Percentiles rank a stretch among this genome's conserved stretches.
phyloP scores from a whole-genome alignment of 2,797 vertebrate genomes.

The Pangasius sanitwongsei region DNA sequence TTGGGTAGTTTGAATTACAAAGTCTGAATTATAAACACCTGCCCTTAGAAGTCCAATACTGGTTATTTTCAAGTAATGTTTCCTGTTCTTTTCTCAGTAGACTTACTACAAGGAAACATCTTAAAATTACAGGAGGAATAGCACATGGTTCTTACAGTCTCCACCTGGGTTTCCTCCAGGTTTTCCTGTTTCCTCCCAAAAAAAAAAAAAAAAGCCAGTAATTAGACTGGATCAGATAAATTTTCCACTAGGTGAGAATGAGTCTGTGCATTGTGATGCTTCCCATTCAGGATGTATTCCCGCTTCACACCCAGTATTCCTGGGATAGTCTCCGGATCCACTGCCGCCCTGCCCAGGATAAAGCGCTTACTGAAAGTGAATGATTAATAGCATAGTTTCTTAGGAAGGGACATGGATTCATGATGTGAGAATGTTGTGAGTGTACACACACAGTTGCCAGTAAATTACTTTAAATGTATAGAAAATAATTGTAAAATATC shows the following conservation, averaged over 20 bases:
- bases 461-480: not conserved
- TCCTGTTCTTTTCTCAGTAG: not conserved
- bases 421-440: not conserved
- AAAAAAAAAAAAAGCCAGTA: not conserved
- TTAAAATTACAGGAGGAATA: not conserved
- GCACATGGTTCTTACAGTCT: not conserved
- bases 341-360: not conserved
- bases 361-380: not conserved
- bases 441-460: not conserved
- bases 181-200: not conserved
- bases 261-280: not conserved
- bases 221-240: not conserved
- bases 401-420: not conserved
- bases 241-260: not conserved
- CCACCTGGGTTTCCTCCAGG: not conserved
- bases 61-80: not conserved
- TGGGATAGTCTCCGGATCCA: not conserved
- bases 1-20: not conserved
- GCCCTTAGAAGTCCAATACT: too few relatives aligned
- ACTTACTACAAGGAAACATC: not conserved
- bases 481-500: not conserved
- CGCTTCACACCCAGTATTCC: not conserved
- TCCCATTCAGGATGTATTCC: not conserved
- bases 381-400: not conserved
- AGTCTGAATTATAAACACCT: not conserved